Percentiles rank a stretch among this genome's conserved stretches.
phyloP scores from a whole-genome alignment of 2,113 vertebrate species.

The Lophura nycthemera region DNA sequence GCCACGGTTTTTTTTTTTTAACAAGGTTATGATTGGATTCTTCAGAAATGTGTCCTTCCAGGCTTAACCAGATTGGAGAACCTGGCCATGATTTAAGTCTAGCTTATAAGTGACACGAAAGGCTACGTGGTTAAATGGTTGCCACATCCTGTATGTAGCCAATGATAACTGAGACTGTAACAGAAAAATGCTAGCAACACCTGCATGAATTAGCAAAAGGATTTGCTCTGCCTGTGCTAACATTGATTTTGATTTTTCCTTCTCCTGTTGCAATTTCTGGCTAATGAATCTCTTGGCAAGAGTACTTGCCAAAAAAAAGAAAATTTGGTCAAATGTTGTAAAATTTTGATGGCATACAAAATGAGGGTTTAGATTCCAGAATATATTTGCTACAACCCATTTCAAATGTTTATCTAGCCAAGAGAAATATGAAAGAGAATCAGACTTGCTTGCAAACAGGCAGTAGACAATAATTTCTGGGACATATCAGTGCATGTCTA shows the following conservation, averaged over 20 bases:
- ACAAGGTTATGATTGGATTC: background rate
- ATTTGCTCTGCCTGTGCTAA: slow-evolving; percentile 30
- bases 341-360: background rate
- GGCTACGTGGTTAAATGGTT: background rate
- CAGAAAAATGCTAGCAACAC: background rate
- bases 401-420: slow-evolving; percentile 6
- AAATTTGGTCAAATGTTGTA: slow-evolving; percentile 26
- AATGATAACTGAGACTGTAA: background rate
- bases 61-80: background rate
- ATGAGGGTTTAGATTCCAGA: background rate
- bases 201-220: background rate
- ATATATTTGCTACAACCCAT: background rate
- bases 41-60: background rate
- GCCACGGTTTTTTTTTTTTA: background rate
- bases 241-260: slow-evolving; percentile 1
- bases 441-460: background rate
- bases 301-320: background rate
- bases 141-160: background rate
- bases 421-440: slow-evolving; percentile 1
- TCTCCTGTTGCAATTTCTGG: background rate
- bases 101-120: background rate
- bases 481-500: background rate
- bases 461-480: background rate
- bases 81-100: background rate
- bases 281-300: slow-evolving; percentile 17